Percentiles rank a stretch among this genome's conserved stretches.
These are phyloP conservation scores for Siniperca scherzeri DNA, from an alignment of 2,797 vertebrate genomes.

Conservation along the genomic window DNA sequence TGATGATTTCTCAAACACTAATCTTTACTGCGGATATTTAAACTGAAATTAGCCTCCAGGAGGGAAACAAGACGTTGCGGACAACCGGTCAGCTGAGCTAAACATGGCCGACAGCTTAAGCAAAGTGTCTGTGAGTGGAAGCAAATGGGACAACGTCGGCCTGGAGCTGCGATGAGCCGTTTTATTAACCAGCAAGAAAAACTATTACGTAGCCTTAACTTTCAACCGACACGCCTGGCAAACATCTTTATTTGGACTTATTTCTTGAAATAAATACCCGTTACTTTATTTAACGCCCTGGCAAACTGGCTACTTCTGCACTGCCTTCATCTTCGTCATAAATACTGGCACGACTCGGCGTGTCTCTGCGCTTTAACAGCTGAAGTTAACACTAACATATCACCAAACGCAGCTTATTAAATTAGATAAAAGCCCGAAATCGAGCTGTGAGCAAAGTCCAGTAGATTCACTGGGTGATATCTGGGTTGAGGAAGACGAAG, in stretches of 20 bases:
- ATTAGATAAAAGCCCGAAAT: neutral
- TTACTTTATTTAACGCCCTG: neutral
- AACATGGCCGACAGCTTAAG: constrained; percentile 25
- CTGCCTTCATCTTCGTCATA: neutral
- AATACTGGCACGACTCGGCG: neutral
- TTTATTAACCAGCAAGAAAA: constrained; percentile 18
- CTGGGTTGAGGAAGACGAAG: neutral
- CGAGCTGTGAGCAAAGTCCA: neutral
- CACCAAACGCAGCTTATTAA: neutral
- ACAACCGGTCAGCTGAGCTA: constrained; percentile 33
- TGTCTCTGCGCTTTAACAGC: neutral
- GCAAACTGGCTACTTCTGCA: neutral
- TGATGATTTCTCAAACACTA: constrained; percentile 1
- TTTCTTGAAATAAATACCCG: neutral
- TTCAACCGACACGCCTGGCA: no score
- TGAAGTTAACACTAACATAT: neutral
- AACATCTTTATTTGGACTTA: neutral
- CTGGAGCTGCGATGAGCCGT: constrained; percentile 47
- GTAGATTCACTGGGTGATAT: neutral
- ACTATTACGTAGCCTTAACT: neutral
- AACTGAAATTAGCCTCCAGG: neutral
- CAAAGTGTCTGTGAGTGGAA: constrained; percentile 59
- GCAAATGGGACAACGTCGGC: constrained; percentile 29
- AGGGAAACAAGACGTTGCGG: neutral
- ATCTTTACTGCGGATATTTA: neutral